Base-by-base conservation (phyloP, 2,888 invertebrate genomes). In the Melanchra persicariae region DNA sequence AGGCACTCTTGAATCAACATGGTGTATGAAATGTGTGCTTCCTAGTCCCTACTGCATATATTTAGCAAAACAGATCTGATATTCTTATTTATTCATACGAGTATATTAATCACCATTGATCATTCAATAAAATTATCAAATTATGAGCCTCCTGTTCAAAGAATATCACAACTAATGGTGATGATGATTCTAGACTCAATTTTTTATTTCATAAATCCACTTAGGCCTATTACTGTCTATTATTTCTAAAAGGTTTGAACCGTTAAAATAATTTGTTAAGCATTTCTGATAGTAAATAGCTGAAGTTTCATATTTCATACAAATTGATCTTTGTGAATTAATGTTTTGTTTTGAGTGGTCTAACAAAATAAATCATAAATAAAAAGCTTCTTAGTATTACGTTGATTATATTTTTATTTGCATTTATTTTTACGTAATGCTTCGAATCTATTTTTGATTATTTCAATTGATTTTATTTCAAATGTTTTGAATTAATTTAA, bases 241-340 rank as follows among this genome's bases (percentile, higher is more conserved):
- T 70, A 70, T 30, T 10, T 17, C 47, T 82, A 81, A 84, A 78
- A 82, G 79, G 68, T 75, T 78, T 78, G 22, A 45, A 63, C 30
- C 10, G 45, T 84, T 70, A 67, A 24, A 69, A 45, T 49, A 52
- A 55, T 68, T 57, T 68, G 54, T 64, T 64, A 22, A n/a, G 24
- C 30, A 24, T 64, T 78, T 65, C 22, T 43, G 7, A 43, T 37
- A n/a, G n/a, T n/a, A n/a, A n/a, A 22, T n/a, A 30, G 71, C 72
- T 85, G 24, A 34, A 12, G 30, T 51, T 19, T 71, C 12, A 57
- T 51, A 17, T 47, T 52, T 58, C 1, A 22, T 24, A 49, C 10
- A 49, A 47, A 37, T 52, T 45, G 55, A 52, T 58, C 10, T 9
- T 15, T 19, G 26, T 26, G 6, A 24, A 54, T 62, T 45, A n/a